Evolutionary conservation across 2,113 vertebrate species (phyloP).

Genomic region (Euleptes europaea): DNA sequence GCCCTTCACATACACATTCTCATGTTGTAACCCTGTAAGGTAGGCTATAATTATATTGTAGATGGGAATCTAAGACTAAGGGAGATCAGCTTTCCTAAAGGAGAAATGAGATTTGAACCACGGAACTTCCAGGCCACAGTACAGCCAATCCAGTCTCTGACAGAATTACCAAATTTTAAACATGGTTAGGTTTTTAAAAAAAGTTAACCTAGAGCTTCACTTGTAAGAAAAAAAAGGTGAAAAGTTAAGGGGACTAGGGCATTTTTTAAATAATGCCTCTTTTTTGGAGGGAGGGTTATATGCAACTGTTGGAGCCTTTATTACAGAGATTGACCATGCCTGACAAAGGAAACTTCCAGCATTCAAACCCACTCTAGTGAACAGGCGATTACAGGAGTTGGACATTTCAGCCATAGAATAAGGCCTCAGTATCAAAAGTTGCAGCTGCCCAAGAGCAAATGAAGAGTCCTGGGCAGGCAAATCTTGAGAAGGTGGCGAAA

Average conservation of each 20-base stretch:
- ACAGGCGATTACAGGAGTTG: background rate
- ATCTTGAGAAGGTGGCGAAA: background rate
- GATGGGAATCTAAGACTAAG: too few species aligned
- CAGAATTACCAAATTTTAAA: background rate
- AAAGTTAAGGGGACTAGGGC: background rate
- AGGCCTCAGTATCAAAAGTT: background rate
- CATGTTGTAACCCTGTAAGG: too few species aligned
- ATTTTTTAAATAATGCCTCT: background rate
- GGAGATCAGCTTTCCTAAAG: too few species aligned
- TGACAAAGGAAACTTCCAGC: background rate
- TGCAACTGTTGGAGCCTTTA: background rate
- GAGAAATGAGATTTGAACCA: too few species aligned
- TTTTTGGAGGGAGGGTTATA: background rate
- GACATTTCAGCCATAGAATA: background rate
- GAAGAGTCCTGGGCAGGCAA: background rate
- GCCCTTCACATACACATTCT: too few species aligned
- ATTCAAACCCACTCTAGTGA: background rate
- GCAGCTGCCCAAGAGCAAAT: background rate
- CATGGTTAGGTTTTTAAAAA: background rate
- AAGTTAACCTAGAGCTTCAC: background rate
- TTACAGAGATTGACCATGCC: background rate
- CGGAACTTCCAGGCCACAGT: too few species aligned
- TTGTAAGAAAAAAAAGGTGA: background rate
- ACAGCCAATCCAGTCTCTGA: background rate
- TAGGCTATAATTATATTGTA: too few species aligned